Conservation (phyloP, 2,888 invertebrate genomes). For the Argyra leucocephala region DNA sequence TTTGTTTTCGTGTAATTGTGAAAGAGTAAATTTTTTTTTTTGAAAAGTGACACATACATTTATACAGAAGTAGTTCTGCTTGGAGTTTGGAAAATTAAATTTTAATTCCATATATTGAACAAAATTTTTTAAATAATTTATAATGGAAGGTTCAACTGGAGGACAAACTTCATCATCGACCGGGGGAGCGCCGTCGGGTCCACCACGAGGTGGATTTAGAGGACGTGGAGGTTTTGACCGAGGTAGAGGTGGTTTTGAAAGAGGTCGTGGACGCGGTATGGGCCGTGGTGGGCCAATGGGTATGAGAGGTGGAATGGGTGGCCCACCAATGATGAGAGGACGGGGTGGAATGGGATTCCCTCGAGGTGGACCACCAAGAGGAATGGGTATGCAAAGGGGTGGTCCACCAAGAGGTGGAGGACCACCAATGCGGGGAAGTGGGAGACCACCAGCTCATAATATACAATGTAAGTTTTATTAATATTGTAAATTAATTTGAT, state of each 20-base stretch:
- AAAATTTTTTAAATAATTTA: no score
- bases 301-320: conserved; percentile 37
- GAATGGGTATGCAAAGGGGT: conserved; percentile 30
- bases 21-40: neutral
- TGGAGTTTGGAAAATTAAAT: neutral
- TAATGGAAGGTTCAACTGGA: neutral
- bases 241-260: conserved; percentile 35
- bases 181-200: conserved; percentile 28
- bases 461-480: conserved; percentile 37
- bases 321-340: conserved; percentile 35
- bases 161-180: neutral
- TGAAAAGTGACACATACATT: neutral
- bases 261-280: conserved; percentile 41
- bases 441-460: conserved; percentile 37
- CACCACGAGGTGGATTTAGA: conserved; percentile 38
- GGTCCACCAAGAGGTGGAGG: conserved; percentile 25
- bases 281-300: conserved; percentile 42
- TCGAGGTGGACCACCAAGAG: conserved; percentile 30
- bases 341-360: conserved; percentile 34
- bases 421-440: conserved; percentile 24
- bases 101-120: neutral
- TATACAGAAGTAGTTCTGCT: no score
- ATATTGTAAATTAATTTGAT: conserved; percentile 9
- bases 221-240: conserved; percentile 37
- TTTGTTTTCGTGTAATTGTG: neutral